Percentiles rank a stretch among this genome's conserved stretches.
These are phyloP conservation scores for Grapholita molesta DNA, from an alignment of 1,140 invertebrate genomes.

Conservation along the genomic window DNA sequence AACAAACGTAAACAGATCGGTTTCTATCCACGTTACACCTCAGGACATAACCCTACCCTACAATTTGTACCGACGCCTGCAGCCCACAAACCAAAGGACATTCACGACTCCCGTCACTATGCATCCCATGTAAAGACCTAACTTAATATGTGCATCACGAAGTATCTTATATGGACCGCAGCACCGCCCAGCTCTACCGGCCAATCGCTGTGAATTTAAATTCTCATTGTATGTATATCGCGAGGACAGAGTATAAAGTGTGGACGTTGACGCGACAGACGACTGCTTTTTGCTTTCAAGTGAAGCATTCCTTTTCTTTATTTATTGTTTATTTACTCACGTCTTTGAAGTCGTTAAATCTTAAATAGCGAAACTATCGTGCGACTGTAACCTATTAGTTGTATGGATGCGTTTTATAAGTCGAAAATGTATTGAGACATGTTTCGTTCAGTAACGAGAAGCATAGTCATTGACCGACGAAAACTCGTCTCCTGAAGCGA, in stretches of 20 bases:
- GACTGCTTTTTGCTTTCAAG: background rate
- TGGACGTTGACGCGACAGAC: conserved; percentile 43
- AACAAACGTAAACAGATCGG: background rate
- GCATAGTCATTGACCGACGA: too few relatives aligned
- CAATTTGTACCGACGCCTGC: conserved; percentile 9
- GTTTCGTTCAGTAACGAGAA: too few relatives aligned
- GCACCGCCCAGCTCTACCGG: conserved; percentile 55
- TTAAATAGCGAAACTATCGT: too few relatives aligned
- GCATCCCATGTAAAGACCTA: conserved; percentile 68
- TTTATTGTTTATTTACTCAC: background rate
- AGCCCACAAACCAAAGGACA: conserved; percentile 7
- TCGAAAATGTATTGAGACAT: too few relatives aligned
- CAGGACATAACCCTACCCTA: conserved; percentile 3
- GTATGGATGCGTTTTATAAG: too few relatives aligned
- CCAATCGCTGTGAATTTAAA: conserved; percentile 72
- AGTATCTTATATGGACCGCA: conserved; percentile 57
- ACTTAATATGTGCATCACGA: conserved; percentile 77
- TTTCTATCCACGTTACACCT: conserved; percentile 5
- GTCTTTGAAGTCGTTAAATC: too few relatives aligned
- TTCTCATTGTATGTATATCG: conserved; percentile 76
- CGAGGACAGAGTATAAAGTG: conserved; percentile 63
- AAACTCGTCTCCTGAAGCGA: too few relatives aligned
- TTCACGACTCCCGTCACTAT: conserved; percentile 14
- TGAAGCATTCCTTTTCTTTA: background rate
- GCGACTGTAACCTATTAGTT: too few relatives aligned